Conservation (phyloP, 2,113 vertebrate species). For the Carlito syrichta region DNA sequence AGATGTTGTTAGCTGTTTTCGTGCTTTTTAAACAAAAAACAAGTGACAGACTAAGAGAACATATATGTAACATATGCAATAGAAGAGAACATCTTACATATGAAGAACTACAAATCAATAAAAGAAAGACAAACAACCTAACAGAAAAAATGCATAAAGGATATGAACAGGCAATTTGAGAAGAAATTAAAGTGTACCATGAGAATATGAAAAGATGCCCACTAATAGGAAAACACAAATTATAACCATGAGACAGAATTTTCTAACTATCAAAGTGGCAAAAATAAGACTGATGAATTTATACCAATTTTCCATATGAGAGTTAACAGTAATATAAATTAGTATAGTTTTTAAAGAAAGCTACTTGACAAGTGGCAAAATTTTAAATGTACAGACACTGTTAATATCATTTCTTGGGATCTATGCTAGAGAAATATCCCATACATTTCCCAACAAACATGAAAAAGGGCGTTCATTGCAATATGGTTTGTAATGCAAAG, state of each 20-base stretch:
- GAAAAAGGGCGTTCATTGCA: not conserved
- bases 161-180: not conserved
- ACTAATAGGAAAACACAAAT: not conserved
- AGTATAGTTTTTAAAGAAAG: not conserved
- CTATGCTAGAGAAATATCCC: not conserved
- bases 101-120: not conserved
- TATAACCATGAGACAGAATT: not conserved
- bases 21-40: not conserved
- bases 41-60: not conserved
- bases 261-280: not conserved
- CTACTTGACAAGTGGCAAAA: not conserved
- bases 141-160: not conserved
- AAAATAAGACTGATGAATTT: not conserved
- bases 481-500: not conserved
- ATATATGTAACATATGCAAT: not conserved
- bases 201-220: not conserved
- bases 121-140: not conserved
- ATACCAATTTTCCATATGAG: not conserved
- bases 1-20: not conserved
- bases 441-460: not conserved
- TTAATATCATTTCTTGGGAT: not conserved
- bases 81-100: slow-evolving; percentile 2
- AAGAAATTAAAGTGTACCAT: not conserved
- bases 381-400: not conserved
- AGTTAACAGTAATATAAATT: not conserved